Evolutionary conservation across 2,113 vertebrate species (phyloP).

Genomic region (Tor tambroides): DNA sequence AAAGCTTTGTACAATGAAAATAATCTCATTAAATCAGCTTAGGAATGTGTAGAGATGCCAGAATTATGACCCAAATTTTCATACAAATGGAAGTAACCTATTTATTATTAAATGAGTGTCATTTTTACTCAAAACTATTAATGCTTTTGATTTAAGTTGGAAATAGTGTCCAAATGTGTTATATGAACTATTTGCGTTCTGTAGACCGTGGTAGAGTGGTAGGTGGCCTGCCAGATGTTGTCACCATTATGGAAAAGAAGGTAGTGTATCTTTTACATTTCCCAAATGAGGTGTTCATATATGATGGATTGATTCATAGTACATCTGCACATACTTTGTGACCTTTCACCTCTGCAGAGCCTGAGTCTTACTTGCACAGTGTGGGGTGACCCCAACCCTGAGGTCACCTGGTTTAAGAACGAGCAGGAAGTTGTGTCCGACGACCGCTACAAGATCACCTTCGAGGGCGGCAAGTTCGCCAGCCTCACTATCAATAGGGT

Average conservation of each 20-base stretch:
- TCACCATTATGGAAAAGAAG: slow-evolving; percentile 99
- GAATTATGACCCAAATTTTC: not conserved
- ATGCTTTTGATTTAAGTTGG: not conserved
- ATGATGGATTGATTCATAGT: not conserved
- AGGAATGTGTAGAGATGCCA: not conserved
- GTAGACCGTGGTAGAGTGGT: slow-evolving; percentile 95
- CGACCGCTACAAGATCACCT: slow-evolving; percentile 82
- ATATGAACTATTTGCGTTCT: slow-evolving; percentile 30
- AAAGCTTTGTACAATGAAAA: not conserved
- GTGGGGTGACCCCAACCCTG: slow-evolving; percentile 92
- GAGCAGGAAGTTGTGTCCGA: slow-evolving; percentile 83
- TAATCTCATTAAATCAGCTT: not conserved
- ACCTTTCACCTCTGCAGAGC: slow-evolving; percentile 74
- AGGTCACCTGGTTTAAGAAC: slow-evolving; percentile 96
- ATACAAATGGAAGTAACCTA: not conserved
- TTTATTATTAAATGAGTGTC: not conserved
- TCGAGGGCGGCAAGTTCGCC: slow-evolving; percentile 88
- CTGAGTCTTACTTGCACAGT: slow-evolving; percentile 96
- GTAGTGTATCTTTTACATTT: slow-evolving; percentile 69
- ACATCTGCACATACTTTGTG: slow-evolving; percentile 10
- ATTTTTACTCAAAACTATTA: not conserved
- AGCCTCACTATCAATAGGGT: slow-evolving; percentile 90
- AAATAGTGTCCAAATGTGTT: not conserved
- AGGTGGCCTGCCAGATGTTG: slow-evolving; percentile 93
- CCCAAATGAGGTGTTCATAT: not conserved